A percentile compares a stretch with the other conserved stretches of the same genome.
phyloP scores from a whole-genome alignment of 2,797 vertebrate genomes.

The Eleutherodactylus coqui region DNA sequence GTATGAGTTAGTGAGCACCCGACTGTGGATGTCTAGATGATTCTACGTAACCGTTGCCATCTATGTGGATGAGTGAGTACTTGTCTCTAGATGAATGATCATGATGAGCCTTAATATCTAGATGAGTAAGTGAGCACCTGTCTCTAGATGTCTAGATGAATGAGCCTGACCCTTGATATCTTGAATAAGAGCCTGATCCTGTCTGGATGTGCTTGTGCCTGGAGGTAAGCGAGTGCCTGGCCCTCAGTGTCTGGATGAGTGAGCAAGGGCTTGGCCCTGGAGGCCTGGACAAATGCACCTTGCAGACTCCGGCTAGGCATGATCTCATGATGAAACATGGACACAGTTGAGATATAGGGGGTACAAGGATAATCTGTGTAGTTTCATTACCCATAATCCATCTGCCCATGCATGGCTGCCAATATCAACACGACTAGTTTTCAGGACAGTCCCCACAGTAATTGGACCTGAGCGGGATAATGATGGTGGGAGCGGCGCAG shows the following conservation, averaged over 20 bases:
- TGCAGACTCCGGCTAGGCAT: not conserved
- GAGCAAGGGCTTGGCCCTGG: not conserved
- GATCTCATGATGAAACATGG: too few species aligned
- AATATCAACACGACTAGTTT: not conserved
- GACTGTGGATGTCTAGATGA: not conserved
- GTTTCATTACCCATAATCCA: not conserved
- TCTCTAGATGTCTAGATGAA: not conserved
- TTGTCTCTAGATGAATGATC: too few species aligned
- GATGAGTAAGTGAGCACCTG: not conserved
- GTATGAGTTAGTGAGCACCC: not conserved
- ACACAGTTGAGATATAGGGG: too few species aligned
- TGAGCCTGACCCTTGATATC: not conserved
- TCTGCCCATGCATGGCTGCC: not conserved
- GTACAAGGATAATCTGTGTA: not conserved
- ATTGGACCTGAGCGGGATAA: not conserved
- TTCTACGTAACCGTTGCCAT: too few species aligned
- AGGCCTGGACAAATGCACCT: not conserved
- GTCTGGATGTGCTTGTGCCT: too few species aligned
- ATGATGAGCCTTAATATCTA: not conserved
- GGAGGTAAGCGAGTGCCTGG: not conserved
- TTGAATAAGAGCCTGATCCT: not conserved
- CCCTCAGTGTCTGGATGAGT: not conserved
- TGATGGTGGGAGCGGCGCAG: not conserved
- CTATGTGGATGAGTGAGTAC: not conserved
- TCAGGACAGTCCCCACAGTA: not conserved